A percentile compares a stretch with the other conserved stretches of the same genome.
Evolutionary conservation across 2,888 invertebrate genomes (phyloP).

Genomic region (Myopa tessellatipennis): DNA sequence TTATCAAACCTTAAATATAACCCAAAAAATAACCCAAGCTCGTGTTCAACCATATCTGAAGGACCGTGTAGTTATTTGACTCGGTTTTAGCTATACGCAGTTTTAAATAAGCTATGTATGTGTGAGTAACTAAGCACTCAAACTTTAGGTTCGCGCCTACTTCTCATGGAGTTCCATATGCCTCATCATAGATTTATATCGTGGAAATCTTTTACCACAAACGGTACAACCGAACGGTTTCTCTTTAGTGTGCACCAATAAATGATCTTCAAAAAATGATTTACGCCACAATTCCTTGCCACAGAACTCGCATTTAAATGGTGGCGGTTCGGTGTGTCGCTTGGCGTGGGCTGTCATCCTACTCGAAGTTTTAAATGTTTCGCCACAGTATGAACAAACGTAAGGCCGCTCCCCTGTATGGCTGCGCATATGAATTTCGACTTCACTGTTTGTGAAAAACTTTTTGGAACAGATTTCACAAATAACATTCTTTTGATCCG

Average conservation of each 20-base stretch:
- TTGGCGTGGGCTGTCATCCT: background rate
- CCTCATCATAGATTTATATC: conserved; percentile 46
- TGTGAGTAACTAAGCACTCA: too few relatives aligned
- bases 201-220: conserved; percentile 36
- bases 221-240: conserved; percentile 2
- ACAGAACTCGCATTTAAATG: conserved; percentile 9
- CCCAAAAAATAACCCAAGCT: too few relatives aligned
- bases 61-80: too few relatives aligned
- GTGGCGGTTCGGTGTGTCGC: background rate
- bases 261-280: background rate
- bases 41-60: too few relatives aligned
- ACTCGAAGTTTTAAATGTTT: background rate
- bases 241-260: conserved; percentile 14
- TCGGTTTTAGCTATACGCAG: too few relatives aligned
- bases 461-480: conserved; percentile 7
- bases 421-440: background rate
- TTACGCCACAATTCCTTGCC: conserved; percentile 29
- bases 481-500: background rate
- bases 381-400: conserved; percentile 4
- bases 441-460: conserved; percentile 9
- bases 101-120: too few relatives aligned
- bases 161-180: conserved; percentile 47
- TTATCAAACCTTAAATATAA: too few relatives aligned
- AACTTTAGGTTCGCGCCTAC: too few relatives aligned
- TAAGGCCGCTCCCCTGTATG: conserved; percentile 23